Base-by-base conservation (phyloP, 2,888 invertebrate species). In the Phanerotoma sp. region DNA sequence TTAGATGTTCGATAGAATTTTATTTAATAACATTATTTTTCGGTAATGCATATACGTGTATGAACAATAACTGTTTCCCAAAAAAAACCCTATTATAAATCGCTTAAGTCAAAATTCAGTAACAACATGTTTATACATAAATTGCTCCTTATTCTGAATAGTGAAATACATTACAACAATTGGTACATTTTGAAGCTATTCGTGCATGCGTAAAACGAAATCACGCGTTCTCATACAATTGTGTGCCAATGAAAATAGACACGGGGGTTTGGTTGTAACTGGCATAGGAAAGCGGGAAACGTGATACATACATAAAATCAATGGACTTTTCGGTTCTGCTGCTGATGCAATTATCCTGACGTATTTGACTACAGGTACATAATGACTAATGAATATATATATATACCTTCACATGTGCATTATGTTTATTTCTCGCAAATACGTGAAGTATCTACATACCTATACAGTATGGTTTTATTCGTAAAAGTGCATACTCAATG, bases 301-400 rank as follows among this genome's bases (percentile, higher is more conserved):
- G 10, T 25, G 40, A n/a, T n/a, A n/a, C n/a, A n/a, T n/a, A n/a
- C 30, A 38, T 28, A 49, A 49, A 49, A 49, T 49, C 49, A 49
- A 49, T 49, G 49, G 32, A 49, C 49, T 49, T 41, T 49, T 49
- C 49, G 40, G 40, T 40, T 40, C n/a, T 40, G 49, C 40, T 38
- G 30, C 40, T 49, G 49, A 38, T 30, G 38, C 49, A 40, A 49
- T 49, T 38, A 40, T 49, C 49, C 40, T 18, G 40, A 30, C 40
- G 49, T 42, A 51, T 51, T 51, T 51, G 22, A 28, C 42, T 40
- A 9, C 25, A 25, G 21, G 33, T 51, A 15, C 32, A 42, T 51
- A 51, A 51, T 51, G 50, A 51, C 50, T 51, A 51, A 51, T 51
- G 50, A 33, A 51, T 51, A 16, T 22, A 51, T 40, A 16, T 22